Evolutionary conservation across 2,888 invertebrate genomes (phyloP), one percentile per base, ranked within the genome.

Genomic region (Stenichneumon culpator): DNA sequence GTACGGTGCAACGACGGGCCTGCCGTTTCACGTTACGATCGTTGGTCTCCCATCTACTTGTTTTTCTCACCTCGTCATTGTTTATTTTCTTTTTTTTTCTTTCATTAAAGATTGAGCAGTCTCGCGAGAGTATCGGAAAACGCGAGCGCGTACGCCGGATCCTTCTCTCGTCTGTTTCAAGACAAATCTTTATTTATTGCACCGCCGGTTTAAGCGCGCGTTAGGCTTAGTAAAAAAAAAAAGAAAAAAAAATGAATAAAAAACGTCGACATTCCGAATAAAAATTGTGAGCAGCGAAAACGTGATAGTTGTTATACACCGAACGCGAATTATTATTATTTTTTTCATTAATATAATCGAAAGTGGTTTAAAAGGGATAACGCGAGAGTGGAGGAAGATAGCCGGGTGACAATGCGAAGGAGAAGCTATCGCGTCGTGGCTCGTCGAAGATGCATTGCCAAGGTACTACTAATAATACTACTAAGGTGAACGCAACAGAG

Each of bases 371-470:
- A 47, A 25, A 72, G 70, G 25, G 65, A 68, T 79, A 63, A 50
- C 69, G 80, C 72, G 65, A 82, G 72, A 78, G 84, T 52, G 63
- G 82, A 74, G 32, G 78, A 74, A 54, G 57, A 65, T 39, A 39
- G 72, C 25, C 57, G 57, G 57, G 25, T 57, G 57, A 57, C 25
- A 57, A 57, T 57, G 57, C 57, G 63, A 63, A 47, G 74, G 69
- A 82, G 68, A 78, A 75, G 80, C 82, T 89, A 82, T 85, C 86
- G 83, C 83, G 88, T 88, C 89, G 89, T 69, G 72, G 68, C 83
- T 83, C 79, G 90, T 91, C 87, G 77, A 89, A 89, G 69, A 89
- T 90, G 90, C 90, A 90, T 91, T 91, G 90, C 91, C 90, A 91
- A 90, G 89, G 91, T 91, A 91, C 91, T 90, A 90, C 91, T 91